Conservation (phyloP, 2,888 invertebrate species). For the Acanthococcus lagerstroemiae region DNA sequence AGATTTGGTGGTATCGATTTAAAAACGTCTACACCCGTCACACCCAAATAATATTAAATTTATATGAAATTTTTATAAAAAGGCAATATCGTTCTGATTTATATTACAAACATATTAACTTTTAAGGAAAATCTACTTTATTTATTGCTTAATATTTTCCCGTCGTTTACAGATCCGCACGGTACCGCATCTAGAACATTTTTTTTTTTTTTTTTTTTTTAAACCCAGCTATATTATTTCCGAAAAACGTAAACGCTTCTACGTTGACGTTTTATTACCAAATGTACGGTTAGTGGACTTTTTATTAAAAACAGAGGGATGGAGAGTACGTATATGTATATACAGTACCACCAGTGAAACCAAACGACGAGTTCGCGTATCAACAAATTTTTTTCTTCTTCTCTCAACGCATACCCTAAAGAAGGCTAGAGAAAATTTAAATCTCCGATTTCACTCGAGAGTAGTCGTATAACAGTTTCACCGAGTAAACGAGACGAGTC, state of each 20-base stretch:
- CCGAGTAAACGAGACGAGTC: too few species aligned
- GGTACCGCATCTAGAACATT: neutral
- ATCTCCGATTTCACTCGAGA: too few species aligned
- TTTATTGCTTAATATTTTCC: conserved; percentile 28
- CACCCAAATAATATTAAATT: conserved; percentile 22
- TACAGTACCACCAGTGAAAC: too few species aligned
- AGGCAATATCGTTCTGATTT: conserved; percentile 28
- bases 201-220: conserved; percentile 2
- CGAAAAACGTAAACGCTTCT: conserved; percentile 10
- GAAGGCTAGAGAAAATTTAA: neutral
- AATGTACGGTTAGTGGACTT: neutral
- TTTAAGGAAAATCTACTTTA: conserved; percentile 29
- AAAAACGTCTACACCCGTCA: conserved; percentile 18
- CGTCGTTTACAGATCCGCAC: conserved; percentile 18
- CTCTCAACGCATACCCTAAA: neutral
- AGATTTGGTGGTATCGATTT: conserved; percentile 4
- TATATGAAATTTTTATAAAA: conserved; percentile 29
- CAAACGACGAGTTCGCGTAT: too few species aligned
- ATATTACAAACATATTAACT: conserved; percentile 29
- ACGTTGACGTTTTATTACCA: conserved; percentile 21
- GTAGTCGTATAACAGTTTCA: too few species aligned
- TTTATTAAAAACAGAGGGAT: too few species aligned
- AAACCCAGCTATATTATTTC: conserved; percentile 1
- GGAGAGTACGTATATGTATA: too few species aligned
- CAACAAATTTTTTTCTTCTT: too few species aligned